A percentile compares a stretch with the other conserved stretches of the same genome.
phyloP scores from a whole-genome alignment of 2,888 invertebrate species.

The Apodemia mormo region DNA sequence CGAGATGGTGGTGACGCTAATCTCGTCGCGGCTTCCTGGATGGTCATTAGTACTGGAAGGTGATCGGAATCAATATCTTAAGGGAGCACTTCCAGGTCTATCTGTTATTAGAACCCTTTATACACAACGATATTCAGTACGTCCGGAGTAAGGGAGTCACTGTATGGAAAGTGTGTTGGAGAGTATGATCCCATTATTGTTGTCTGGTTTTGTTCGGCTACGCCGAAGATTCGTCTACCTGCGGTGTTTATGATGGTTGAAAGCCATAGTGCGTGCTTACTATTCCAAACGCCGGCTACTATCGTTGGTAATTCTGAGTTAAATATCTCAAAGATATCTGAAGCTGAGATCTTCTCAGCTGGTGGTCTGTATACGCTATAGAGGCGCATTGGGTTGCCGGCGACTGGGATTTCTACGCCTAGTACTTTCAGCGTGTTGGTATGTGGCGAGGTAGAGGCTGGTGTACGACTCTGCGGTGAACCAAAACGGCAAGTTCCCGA shows the following conservation, averaged over 20 bases:
- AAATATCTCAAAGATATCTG: background rate
- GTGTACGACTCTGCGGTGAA: background rate
- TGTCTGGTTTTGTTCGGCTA: background rate
- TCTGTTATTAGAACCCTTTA: background rate
- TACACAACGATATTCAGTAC: too few species aligned
- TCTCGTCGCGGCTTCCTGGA: background rate
- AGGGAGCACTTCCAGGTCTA: background rate
- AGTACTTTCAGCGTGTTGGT: background rate
- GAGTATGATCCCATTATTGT: too few species aligned
- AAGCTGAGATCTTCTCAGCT: background rate
- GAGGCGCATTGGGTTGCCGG: background rate
- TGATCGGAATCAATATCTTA: background rate
- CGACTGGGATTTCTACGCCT: background rate
- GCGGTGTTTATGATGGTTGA: background rate
- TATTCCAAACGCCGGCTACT: constrained; percentile 6
- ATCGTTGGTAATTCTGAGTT: background rate
- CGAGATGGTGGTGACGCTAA: background rate
- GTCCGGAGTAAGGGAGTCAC: too few species aligned
- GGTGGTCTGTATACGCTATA: background rate
- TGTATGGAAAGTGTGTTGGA: background rate
- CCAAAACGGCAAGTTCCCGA: background rate
- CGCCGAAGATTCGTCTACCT: background rate
- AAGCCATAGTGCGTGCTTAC: background rate
- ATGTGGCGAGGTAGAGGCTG: background rate
- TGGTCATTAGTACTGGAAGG: background rate